Base-by-base conservation (phyloP, 1,140 invertebrate species). In the Drosophila kohkoa region DNA sequence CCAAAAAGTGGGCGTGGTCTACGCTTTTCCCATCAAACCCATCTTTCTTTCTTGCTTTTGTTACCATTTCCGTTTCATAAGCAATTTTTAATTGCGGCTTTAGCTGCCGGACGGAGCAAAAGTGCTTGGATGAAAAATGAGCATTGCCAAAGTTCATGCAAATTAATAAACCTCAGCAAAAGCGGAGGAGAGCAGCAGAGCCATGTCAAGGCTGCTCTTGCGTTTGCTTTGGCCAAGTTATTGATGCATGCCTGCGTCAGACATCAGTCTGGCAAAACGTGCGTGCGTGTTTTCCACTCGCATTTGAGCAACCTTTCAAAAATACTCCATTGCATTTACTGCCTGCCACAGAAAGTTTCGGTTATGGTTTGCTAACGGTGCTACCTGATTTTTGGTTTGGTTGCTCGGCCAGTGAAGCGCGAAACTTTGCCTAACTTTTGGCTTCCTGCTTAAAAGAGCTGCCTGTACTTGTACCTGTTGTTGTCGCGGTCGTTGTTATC, bases 11-110 rank as follows among this genome's bases (percentile, higher is more conserved):
- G 63, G 66, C 49, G 48, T 62, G 48, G 30, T 32, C 41, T 59
- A 48, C 30, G 20, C 35, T 59, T 74, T 54, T 55, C 48, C 8
- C 25, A 46, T 46, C 30, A 2, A 5, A 13, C 11, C 25, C 20
- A 10, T 32, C 20, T 45, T 5, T 38, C 5, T 32, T 11, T 13
- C 10, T 55, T 4, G 7, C 7, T 76, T 85, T 78, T 78, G 59
- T 73, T 65, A 64, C 77, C 77, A 80, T 89, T 87, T 88, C 77
- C 73, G 77, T 83, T 83, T 59, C 81, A 89, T 89, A 88, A 88
- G 83, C 80, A 89, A 88, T 88, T 88, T 88, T 88, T 88, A 88
- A 88, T 88, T 88, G 85, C 79, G 77, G 80, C 80, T 75, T 81
- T 88, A 72, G 83, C 81, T 70, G 75, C 75, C 68, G 75, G 51